These are phyloP conservation scores for Rhynchopsitta pachyrhyncha DNA, from an alignment of 2,113 vertebrate genomes.

Conservation along the genomic window DNA sequence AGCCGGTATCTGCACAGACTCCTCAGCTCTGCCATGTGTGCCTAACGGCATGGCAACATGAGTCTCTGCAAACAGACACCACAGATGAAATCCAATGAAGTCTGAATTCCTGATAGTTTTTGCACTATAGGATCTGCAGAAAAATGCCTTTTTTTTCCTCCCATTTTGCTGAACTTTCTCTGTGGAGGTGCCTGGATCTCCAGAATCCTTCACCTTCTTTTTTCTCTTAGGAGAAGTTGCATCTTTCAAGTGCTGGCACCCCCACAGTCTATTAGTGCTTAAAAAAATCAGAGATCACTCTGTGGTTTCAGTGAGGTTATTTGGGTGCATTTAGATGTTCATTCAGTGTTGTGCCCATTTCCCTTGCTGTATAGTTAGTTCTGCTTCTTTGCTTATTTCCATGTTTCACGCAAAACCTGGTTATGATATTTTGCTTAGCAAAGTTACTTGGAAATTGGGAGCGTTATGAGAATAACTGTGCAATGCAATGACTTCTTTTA, in stretches of 20 bases:
- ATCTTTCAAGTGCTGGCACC: not conserved
- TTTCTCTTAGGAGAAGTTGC: not conserved
- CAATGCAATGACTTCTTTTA: not conserved
- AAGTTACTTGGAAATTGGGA: not conserved
- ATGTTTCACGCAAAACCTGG: not conserved
- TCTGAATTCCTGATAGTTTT: not conserved
- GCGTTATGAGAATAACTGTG: not conserved
- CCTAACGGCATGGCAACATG: fast-evolving
- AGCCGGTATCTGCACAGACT: not conserved
- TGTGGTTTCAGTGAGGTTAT: not conserved
- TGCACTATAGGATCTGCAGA: not conserved
- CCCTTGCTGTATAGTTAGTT: not conserved
- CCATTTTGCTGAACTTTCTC: not conserved
- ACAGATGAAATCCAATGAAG: not conserved
- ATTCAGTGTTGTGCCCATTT: not conserved
- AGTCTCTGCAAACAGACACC: not conserved
- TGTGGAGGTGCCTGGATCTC: not conserved
- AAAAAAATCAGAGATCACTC: not conserved
- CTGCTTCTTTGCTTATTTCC: not conserved
- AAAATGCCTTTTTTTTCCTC: not conserved
- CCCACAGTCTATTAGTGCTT: not conserved
- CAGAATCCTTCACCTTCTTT: not conserved
- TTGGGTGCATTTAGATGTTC: not conserved
- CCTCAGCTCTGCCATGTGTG: not conserved
- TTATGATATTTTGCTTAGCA: not conserved